These are phyloP conservation scores for Morus bassanus DNA, from an alignment of 2,797 vertebrate genomes.

Conservation along the genomic window DNA sequence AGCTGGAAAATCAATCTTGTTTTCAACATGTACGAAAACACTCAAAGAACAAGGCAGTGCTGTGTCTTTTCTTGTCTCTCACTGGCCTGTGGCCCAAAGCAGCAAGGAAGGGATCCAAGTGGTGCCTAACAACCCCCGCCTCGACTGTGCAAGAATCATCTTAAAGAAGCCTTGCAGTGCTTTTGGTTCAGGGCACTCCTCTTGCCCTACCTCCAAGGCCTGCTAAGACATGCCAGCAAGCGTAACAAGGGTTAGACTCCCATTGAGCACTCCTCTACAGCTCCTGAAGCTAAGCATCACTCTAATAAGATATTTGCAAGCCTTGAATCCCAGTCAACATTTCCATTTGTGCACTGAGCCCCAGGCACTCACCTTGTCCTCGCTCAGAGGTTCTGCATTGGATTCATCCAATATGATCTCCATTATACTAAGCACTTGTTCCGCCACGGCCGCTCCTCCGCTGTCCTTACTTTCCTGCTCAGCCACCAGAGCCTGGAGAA, in stretches of 20 bases:
- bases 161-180: not conserved
- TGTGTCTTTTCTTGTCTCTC: slow-evolving; percentile 17
- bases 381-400: slow-evolving; percentile 93
- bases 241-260: not conserved
- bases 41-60: not conserved
- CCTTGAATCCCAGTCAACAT: not conserved
- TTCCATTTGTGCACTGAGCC: not conserved
- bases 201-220: not conserved
- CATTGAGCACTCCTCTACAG: not conserved
- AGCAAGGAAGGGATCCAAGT: slow-evolving; percentile 32
- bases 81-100: slow-evolving; percentile 5
- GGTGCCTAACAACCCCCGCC: not conserved
- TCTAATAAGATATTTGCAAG: not conserved
- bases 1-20: slow-evolving; percentile 13
- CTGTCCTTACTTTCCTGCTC: slow-evolving; percentile 99
- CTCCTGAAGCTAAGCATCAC: not conserved
- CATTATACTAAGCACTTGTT: slow-evolving; percentile 99
- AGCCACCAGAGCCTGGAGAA: slow-evolving; percentile 88
- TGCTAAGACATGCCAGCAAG: not conserved
- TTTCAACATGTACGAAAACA: slow-evolving; percentile 9
- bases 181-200: slow-evolving; percentile 12
- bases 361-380: slow-evolving; percentile 87
- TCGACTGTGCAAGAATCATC: not conserved
- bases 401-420: slow-evolving; percentile 98
- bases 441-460: slow-evolving; percentile 93